These are phyloP conservation scores for Chrysolina americana DNA, from an alignment of 2,888 invertebrate species.

Conservation along the genomic window DNA sequence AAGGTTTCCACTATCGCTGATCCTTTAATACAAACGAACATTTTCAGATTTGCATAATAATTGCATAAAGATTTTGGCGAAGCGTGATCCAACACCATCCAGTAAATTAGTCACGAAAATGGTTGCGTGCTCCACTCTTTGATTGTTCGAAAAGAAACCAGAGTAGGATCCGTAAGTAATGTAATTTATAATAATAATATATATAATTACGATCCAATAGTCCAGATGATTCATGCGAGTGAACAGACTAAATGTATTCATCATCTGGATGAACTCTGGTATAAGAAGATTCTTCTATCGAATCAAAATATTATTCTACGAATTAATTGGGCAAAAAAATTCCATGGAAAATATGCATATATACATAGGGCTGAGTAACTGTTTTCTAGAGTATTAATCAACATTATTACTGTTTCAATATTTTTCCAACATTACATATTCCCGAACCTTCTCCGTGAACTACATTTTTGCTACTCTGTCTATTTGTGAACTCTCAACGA, in stretches of 20 bases:
- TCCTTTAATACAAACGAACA: conserved; percentile 19
- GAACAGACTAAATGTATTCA: neutral
- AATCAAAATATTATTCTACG: too few species aligned
- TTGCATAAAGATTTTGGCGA: conserved; percentile 41
- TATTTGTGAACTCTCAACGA: too few species aligned
- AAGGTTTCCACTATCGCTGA: conserved; percentile 25
- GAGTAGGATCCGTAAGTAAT: neutral
- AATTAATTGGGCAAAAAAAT: too few species aligned
- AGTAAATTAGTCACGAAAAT: conserved; percentile 41
- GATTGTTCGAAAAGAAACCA: conserved; percentile 19
- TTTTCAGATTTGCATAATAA: conserved; percentile 42
- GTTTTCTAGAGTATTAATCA: too few species aligned
- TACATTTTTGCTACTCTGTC: too few species aligned
- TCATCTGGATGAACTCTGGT: neutral
- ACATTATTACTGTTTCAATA: too few species aligned
- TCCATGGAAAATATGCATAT: too few species aligned
- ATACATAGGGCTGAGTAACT: too few species aligned
- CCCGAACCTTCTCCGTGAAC: too few species aligned
- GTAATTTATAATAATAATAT: too few species aligned
- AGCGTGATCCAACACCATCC: conserved; percentile 31
- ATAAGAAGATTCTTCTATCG: too few species aligned
- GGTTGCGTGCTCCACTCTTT: conserved; percentile 32
- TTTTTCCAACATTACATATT: neutral
- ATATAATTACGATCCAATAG: neutral
- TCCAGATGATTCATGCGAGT: neutral